phyloP scores from a whole-genome alignment of 2,113 vertebrate species.

The Saguinus imperator region DNA sequence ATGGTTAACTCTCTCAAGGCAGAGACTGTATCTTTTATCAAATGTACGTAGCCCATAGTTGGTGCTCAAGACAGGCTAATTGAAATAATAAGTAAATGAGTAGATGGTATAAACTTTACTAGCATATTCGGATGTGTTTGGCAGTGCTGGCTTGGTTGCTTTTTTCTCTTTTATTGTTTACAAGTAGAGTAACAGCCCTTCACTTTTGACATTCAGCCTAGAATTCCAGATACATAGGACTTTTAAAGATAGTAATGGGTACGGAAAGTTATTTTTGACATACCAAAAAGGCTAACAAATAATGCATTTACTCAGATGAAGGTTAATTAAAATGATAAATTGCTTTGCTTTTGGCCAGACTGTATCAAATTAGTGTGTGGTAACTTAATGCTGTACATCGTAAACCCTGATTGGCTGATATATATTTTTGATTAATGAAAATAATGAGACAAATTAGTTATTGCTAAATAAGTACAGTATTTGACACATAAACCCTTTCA shows the following conservation, averaged over 20 bases:
- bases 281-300: slow-evolving; percentile 23
- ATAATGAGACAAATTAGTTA: slow-evolving; percentile 49
- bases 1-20: neutral
- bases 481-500: neutral
- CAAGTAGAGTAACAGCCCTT: neutral
- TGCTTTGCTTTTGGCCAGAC: slow-evolving; percentile 41
- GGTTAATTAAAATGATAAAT: slow-evolving; percentile 65
- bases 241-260: slow-evolving; percentile 24
- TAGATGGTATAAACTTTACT: neutral
- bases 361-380: slow-evolving; percentile 33
- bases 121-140: neutral
- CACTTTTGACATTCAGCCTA: neutral
- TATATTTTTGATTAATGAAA: slow-evolving; percentile 52
- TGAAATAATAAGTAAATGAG: neutral
- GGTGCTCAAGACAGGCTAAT: neutral
- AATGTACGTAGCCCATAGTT: neutral
- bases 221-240: neutral
- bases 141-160: neutral
- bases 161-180: neutral
- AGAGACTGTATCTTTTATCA: neutral
- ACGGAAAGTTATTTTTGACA: neutral
- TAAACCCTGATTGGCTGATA: slow-evolving; percentile 48
- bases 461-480: slow-evolving; percentile 1
- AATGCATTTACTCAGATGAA: slow-evolving; percentile 25
- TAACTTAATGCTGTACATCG: neutral